phyloP scores from a whole-genome alignment of 1,140 invertebrate genomes.

The Rhopalosiphum padi region DNA sequence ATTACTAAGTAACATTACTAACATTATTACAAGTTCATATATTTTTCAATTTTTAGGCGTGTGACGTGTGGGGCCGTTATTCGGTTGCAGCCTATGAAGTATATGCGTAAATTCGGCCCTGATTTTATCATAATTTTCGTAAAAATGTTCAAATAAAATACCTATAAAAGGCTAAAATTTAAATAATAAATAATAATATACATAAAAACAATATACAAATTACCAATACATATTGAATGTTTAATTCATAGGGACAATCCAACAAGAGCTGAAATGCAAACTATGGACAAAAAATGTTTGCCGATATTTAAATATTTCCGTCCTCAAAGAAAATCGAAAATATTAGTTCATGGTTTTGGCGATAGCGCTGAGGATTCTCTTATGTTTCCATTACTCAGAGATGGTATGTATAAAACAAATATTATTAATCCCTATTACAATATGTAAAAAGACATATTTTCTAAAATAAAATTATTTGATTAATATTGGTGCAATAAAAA shows the following conservation, averaged over 20 bases:
- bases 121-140: no score
- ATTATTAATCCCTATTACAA: no score
- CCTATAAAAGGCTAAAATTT: neutral
- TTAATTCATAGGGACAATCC: conserved; percentile 60
- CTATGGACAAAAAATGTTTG: conserved; percentile 60
- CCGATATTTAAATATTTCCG: conserved; percentile 61
- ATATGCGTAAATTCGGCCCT: no score
- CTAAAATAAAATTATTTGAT: no score
- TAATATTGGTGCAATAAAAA: no score
- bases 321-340: conserved; percentile 59
- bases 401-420: conserved; percentile 59
- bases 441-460: no score
- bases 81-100: no score
- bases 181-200: neutral
- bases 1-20: no score
- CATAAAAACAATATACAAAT: neutral
- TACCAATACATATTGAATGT: neutral
- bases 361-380: conserved; percentile 61
- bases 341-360: conserved; percentile 63
- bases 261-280: conserved; percentile 59
- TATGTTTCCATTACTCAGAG: conserved; percentile 61
- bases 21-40: no score
- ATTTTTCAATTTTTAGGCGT: no score
- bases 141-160: neutral
- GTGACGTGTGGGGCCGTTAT: no score